Base-by-base conservation (phyloP, 2,888 invertebrate genomes). In the Pristionchus maxplancki region DNA sequence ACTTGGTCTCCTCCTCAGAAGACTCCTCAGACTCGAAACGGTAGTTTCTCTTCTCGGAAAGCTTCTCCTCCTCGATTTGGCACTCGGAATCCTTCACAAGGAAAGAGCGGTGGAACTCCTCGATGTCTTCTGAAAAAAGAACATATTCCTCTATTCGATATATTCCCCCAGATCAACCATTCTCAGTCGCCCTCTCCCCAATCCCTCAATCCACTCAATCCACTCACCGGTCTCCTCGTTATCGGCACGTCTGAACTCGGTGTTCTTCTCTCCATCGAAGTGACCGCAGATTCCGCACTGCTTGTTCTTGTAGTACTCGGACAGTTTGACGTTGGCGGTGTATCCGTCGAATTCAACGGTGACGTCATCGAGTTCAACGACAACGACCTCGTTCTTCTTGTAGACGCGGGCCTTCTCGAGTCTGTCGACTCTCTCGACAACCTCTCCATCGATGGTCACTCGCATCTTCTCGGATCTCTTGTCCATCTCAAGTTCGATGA, bases 321-420 rank as follows among this genome's bases (percentile, higher is more conserved):
- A n/a, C 50, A 87, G 37, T 44, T 87, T 71, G 50, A 87, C 50
- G 28, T 87, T 48, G 87, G 74, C 74, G 50, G 74, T 74, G 87
- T 87, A 87, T 74, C 87, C 87, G 50, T 87, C 87, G 53, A 87
- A 88, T 20, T 44, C 40, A 53, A 84, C 34, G 37, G 24, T 34
- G 58, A 84, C 64, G 53, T 91, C 86, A 44, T 87, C 84, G 89
- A 90, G 88, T 81, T 89, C 89, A 34, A 67, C 67, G 24, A 74
- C 40, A 24, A 74, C 74, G 20, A 74, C 9, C 37, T 74, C 74
- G 74, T 74, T 74, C 74, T 74, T 74, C 74, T 74, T 37, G 74
- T 74, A 74, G 74, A 74, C 40, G 40, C 74, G 74, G 40, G 74
- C 74, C 37, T 74, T 40, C 74, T 74, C 74, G 74, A 74, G 74